These are phyloP conservation scores for Capitulum mitella DNA, from an alignment of 2,888 invertebrate species.

Conservation along the genomic window DNA sequence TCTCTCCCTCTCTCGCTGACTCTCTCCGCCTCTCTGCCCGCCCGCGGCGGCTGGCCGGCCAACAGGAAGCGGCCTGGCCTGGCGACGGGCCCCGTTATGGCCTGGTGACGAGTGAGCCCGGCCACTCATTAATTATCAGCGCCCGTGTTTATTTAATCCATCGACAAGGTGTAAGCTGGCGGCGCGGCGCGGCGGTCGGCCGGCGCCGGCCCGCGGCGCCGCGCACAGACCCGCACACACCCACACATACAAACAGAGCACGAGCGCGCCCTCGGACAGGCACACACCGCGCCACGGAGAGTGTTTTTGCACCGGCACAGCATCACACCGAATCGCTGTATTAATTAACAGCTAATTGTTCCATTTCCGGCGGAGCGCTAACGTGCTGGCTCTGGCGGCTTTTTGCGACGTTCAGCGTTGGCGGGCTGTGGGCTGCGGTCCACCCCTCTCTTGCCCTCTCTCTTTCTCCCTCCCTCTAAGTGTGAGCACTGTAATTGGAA, in stretches of 20 bases:
- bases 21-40: not conserved
- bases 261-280: not conserved
- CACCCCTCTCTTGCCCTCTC: too few relatives aligned
- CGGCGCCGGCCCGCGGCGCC: not conserved
- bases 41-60: too few relatives aligned
- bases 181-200: not conserved
- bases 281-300: not conserved
- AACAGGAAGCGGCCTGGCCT: too few relatives aligned
- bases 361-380: not conserved
- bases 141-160: slow-evolving; percentile 19
- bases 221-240: not conserved
- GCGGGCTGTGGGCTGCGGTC: too few relatives aligned
- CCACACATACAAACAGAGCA: not conserved
- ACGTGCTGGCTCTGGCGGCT: not conserved
- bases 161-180: slow-evolving; percentile 10
- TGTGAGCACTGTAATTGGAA: too few relatives aligned
- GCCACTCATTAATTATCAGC: slow-evolving; percentile 11
- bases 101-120: slow-evolving; percentile 1
- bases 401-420: too few relatives aligned
- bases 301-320: not conserved
- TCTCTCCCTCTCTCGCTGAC: not conserved
- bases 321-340: not conserved
- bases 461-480: too few relatives aligned
- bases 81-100: not conserved
- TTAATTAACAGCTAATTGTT: slow-evolving; percentile 15